Conservation (phyloP, 2,888 invertebrate species). For the Pseudococcus viburni region DNA sequence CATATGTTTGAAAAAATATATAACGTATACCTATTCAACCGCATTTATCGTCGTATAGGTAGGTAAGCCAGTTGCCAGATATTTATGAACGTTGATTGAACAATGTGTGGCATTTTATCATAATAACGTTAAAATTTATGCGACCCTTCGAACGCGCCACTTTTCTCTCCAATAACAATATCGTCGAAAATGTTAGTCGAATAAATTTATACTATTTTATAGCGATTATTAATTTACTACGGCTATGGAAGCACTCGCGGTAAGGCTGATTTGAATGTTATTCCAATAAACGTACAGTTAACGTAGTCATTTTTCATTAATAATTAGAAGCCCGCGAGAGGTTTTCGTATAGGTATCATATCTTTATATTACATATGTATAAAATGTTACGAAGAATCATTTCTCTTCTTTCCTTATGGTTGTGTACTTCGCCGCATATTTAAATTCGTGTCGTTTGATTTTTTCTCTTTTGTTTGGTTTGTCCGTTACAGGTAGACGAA, state of each 20-base stretch:
- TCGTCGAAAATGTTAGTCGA: slow-evolving; percentile 49
- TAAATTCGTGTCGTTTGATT: background rate
- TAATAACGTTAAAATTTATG: slow-evolving; percentile 33
- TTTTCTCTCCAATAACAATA: slow-evolving; percentile 51
- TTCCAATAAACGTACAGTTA: slow-evolving; percentile 44
- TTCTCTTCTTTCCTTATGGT: background rate
- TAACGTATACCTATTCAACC: too few relatives aligned
- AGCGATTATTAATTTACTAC: slow-evolving; percentile 36
- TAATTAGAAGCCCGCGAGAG: slow-evolving; percentile 43
- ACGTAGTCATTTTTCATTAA: slow-evolving; percentile 49
- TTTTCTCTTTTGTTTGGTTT: background rate
- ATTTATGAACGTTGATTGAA: slow-evolving; percentile 37
- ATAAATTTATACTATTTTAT: slow-evolving; percentile 47
- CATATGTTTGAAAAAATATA: background rate
- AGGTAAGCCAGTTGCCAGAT: slow-evolving; percentile 4
- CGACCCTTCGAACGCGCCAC: slow-evolving; percentile 50
- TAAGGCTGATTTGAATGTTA: slow-evolving; percentile 50
- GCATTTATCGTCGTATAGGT: background rate
- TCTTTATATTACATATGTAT: background rate
- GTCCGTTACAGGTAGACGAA: background rate
- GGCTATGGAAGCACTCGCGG: background rate
- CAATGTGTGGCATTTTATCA: slow-evolving; percentile 51
- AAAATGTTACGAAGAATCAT: background rate
- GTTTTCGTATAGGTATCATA: slow-evolving; percentile 20
- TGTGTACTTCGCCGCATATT: background rate